Conservation (phyloP, 2,888 invertebrate species). For the Willowsia nigromaculata region DNA sequence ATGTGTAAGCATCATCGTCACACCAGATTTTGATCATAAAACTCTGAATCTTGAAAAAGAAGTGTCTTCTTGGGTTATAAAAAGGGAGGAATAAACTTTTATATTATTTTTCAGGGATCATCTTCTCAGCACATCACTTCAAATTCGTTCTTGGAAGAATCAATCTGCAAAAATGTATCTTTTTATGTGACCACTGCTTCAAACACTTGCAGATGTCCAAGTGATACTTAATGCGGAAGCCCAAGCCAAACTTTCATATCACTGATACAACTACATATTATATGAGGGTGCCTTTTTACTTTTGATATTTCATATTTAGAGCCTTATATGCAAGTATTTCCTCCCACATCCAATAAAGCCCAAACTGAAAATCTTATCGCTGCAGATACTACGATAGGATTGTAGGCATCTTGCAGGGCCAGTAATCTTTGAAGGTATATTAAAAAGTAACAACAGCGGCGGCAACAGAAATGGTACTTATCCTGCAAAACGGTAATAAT, state of each 20-base stretch:
- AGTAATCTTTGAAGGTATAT: neutral
- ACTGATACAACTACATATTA: neutral
- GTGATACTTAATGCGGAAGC: neutral
- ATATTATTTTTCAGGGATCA: slow-evolving; percentile 16
- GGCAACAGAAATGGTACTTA: slow-evolving; percentile 24
- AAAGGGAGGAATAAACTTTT: slow-evolving; percentile 12
- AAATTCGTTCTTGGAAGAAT: neutral
- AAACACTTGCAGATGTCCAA: neutral
- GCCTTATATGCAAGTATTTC: too few relatives aligned
- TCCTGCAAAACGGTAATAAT: slow-evolving; percentile 35
- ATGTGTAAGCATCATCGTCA: slow-evolving; percentile 22
- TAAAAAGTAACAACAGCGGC: neutral
- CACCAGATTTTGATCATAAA: slow-evolving; percentile 1
- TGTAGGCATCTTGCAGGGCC: neutral
- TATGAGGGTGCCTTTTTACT: neutral
- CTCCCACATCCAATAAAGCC: neutral
- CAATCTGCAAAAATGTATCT: neutral
- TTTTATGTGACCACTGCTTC: neutral
- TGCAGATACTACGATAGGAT: neutral
- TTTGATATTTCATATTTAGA: neutral
- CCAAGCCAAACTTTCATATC: neutral
- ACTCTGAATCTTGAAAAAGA: neutral
- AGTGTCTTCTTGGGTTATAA: slow-evolving; percentile 14
- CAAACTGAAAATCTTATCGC: neutral
- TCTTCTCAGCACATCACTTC: neutral